Base-by-base conservation (phyloP, 2,797 vertebrate species). In the Acridotheres tristis region DNA sequence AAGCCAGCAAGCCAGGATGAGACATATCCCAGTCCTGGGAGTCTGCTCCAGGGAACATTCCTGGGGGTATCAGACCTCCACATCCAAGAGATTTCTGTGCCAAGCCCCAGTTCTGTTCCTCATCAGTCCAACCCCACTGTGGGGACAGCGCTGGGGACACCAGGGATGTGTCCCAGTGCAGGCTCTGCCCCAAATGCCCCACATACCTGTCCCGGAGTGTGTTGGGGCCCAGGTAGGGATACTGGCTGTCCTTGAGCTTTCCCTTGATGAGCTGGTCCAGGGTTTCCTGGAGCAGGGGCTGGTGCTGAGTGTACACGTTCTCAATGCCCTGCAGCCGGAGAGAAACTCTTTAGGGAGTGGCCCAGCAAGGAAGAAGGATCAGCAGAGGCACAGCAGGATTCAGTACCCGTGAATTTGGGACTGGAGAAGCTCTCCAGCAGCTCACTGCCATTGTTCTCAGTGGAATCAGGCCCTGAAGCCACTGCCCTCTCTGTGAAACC, bases 191-290 rank as follows among this genome's bases (percentile, higher is more conserved):
- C n/a, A 8, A 22, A 57, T 18, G 32, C 13, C 75, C 77, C 71
- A 21, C 10, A 12, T 96, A 99, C 99, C 99, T 98, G 98, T 99
- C 99, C 79, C 99, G 97, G 59, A 99, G 98, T 3, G 97, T 98
- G 98, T 98, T 99, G 94, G 99, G 98, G 19, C 99, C 99, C 78
- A 99, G 97, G 96, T 99, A 99, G 4, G 99, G 99, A 82, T 99
- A 99, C 96, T 98, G 98, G 90, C 98, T 99, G 97, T 99, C 99
- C 95, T 98, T 99, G 85, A 99, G 98, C 32, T 98, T 98, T 10
- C 99, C 99, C 97, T 99, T 99, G 94, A 99, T 99, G 96, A 99
- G 98, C 94, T 99, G 99, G 91, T 99, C 99, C 91, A 99, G 95
- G 2, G 99, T 99, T 92, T 99, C 99, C 6, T 99, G 98, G 5